A percentile compares a stretch with the other conserved stretches of the same genome.
Evolutionary conservation across 2,888 invertebrate species (phyloP).

Genomic region (Trypoxylon attenuatum): DNA sequence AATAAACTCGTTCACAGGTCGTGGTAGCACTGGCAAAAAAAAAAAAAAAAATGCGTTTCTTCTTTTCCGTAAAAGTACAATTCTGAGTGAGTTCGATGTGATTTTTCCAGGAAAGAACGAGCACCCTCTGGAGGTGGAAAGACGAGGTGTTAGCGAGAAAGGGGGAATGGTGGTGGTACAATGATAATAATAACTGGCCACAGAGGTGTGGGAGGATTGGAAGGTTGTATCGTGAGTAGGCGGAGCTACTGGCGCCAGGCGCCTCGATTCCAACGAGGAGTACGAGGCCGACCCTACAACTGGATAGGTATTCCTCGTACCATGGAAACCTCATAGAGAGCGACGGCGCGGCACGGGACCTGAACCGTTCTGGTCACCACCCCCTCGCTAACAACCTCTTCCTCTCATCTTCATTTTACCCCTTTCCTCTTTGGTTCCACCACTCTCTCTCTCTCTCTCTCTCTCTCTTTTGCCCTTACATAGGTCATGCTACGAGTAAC

Average conservation of each 20-base stretch:
- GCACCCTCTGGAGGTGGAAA: constrained; percentile 14
- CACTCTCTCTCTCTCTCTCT: not conserved
- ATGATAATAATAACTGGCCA: constrained; percentile 60
- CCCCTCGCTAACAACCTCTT: constrained; percentile 13
- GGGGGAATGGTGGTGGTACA: constrained; percentile 24
- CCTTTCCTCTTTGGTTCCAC: not conserved
- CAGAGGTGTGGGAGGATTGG: constrained; percentile 41
- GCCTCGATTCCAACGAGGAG: constrained; percentile 59
- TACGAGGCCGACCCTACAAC: constrained; percentile 62
- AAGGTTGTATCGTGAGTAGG: constrained; percentile 66
- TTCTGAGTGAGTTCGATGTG: constrained; percentile 39
- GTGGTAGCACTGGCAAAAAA: too few species aligned
- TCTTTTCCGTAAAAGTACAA: not conserved
- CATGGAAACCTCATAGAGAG: constrained; percentile 56
- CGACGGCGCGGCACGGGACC: constrained; percentile 64
- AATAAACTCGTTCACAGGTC: too few species aligned
- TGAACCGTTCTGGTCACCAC: constrained; percentile 43
- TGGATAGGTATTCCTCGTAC: constrained; percentile 61
- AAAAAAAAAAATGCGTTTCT: too few species aligned
- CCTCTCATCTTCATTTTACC: constrained; percentile 9
- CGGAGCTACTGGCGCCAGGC: constrained; percentile 62
- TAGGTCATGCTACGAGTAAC: too few species aligned
- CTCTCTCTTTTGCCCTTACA: too few species aligned
- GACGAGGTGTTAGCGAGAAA: constrained; percentile 4
- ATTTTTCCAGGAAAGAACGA: constrained; percentile 15